These are phyloP conservation scores for Mormyrus hasselquistii DNA, from an alignment of 2,797 vertebrate species.

Conservation along the genomic window DNA sequence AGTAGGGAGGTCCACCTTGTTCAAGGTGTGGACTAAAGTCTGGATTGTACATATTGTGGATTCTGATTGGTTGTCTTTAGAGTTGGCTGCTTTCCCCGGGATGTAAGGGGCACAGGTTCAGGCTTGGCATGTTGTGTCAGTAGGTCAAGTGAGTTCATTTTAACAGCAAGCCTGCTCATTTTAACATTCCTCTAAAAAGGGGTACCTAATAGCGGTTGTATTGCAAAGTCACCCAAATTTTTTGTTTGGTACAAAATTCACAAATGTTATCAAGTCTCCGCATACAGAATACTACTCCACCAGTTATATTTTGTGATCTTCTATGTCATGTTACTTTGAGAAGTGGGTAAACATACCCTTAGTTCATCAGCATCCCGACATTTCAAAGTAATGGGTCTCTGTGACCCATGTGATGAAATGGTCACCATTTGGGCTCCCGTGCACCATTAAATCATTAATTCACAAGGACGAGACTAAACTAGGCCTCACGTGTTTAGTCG, in stretches of 20 bases:
- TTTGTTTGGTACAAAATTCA: neutral
- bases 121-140: neutral
- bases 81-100: neutral
- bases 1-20: neutral
- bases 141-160: conserved; percentile 1
- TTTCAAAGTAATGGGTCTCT: neutral
- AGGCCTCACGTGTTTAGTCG: neutral
- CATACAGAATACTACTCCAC: neutral
- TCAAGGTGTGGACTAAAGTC: neutral
- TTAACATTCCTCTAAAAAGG: neutral
- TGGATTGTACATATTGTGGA: neutral
- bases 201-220: neutral
- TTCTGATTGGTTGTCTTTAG: neutral
- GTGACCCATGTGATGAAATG: neutral
- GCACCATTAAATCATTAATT: neutral
- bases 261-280: neutral
- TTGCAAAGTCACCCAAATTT: neutral
- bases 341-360: neutral
- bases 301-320: neutral
- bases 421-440: neutral
- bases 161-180: conserved; percentile 3
- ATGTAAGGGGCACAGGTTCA: neutral
- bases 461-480: neutral
- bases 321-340: neutral
- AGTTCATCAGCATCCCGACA: conserved; percentile 5